Evolutionary conservation across 2,888 invertebrate species (phyloP).

Genomic region (Chymomyza procnemis): DNA sequence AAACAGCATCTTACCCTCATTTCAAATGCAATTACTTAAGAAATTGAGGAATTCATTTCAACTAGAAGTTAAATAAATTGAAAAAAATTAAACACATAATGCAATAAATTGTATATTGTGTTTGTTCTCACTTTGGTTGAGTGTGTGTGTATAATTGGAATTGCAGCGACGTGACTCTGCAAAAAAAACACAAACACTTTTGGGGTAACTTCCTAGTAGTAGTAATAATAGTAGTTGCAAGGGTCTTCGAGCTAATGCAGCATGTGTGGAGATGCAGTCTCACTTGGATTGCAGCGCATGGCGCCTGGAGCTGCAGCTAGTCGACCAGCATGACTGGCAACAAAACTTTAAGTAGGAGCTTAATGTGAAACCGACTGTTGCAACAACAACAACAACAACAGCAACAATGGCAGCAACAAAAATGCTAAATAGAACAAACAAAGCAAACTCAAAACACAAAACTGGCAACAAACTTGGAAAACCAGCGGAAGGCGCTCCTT

Average conservation of each 20-base stretch:
- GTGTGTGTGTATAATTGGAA: background rate
- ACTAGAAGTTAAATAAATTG: background rate
- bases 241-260: background rate
- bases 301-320: background rate
- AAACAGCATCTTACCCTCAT: background rate
- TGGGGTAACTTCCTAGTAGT: background rate
- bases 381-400: background rate
- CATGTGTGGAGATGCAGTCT: background rate
- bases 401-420: slow-evolving; percentile 2
- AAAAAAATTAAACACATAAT: background rate
- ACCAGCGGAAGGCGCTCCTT: slow-evolving; percentile 21
- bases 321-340: background rate
- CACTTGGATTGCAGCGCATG: background rate
- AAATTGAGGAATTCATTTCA: background rate
- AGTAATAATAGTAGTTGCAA: background rate
- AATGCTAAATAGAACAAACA: slow-evolving; percentile 21
- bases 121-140: background rate
- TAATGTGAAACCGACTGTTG: background rate
- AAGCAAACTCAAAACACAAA: background rate
- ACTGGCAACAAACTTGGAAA: slow-evolving; percentile 27
- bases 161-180: slow-evolving; percentile 7
- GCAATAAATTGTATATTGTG: background rate
- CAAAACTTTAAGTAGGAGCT: background rate
- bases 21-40: background rate
- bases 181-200: background rate